phyloP scores from a whole-genome alignment of 1,140 invertebrate genomes.

The Orchestia grillus region DNA sequence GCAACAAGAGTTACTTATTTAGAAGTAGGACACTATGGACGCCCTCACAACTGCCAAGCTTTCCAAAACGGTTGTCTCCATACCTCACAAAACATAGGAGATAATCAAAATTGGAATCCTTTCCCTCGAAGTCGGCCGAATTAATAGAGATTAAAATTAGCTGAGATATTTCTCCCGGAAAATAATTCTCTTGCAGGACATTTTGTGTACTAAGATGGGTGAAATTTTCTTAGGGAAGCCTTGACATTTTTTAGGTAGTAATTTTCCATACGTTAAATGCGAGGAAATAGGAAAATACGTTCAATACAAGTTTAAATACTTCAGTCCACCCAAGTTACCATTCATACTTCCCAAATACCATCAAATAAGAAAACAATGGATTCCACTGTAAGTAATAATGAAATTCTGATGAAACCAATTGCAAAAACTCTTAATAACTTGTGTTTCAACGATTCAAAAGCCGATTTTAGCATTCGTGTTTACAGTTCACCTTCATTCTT shows the following conservation, averaged over 20 bases:
- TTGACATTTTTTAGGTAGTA: neutral
- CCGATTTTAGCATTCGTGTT: neutral
- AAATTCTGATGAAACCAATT: neutral
- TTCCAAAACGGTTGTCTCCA: too few relatives aligned
- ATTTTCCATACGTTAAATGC: neutral
- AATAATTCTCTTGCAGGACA: neutral
- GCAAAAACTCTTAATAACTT: neutral
- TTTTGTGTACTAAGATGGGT: neutral
- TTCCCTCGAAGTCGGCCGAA: neutral
- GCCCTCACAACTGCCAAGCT: neutral
- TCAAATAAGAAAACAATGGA: neutral
- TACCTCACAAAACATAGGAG: neutral
- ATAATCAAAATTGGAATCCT: neutral
- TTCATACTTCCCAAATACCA: neutral
- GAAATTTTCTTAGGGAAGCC: neutral
- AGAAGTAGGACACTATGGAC: neutral
- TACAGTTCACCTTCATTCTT: neutral
- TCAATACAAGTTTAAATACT: neutral
- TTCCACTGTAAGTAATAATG: neutral
- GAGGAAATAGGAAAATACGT: neutral
- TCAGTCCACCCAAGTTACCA: neutral
- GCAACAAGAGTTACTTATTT: neutral
- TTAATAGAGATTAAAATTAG: neutral
- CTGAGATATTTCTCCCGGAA: neutral
- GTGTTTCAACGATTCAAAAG: neutral